phyloP scores from a whole-genome alignment of 2,113 vertebrate genomes.

The Lates calcarifer region DNA sequence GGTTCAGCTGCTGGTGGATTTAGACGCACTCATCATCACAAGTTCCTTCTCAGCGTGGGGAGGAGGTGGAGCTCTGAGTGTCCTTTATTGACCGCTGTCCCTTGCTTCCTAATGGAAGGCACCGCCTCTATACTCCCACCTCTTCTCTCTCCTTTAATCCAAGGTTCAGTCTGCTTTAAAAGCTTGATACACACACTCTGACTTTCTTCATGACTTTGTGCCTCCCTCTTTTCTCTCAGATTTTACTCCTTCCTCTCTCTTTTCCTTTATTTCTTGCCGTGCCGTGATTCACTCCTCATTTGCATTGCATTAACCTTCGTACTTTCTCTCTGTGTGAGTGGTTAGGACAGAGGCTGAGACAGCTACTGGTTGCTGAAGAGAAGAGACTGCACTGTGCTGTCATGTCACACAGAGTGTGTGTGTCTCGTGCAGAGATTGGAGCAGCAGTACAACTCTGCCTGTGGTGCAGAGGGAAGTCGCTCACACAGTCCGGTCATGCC shows the following conservation, averaged over 20 bases:
- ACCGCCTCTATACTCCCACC: constrained; percentile 31
- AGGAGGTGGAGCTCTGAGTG: constrained; percentile 71
- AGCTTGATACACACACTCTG: constrained; percentile 37
- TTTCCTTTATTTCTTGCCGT: background rate
- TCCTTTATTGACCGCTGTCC: constrained; percentile 77
- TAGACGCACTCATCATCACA: constrained; percentile 63
- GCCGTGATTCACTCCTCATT: constrained; percentile 40
- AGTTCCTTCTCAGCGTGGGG: constrained; percentile 64
- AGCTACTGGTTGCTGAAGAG: constrained; percentile 52
- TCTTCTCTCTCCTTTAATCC: constrained; percentile 41
- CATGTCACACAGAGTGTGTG: constrained; percentile 18
- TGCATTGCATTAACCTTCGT: constrained; percentile 42
- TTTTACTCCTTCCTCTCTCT: constrained; percentile 13
- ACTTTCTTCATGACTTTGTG: constrained; percentile 21
- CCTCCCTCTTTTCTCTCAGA: background rate
- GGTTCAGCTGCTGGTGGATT: constrained; percentile 67
- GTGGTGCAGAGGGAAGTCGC: constrained; percentile 48
- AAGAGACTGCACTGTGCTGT: constrained; percentile 39
- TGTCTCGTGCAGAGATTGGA: constrained; percentile 12
- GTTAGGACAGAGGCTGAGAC: constrained; percentile 28
- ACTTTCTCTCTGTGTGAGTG: constrained; percentile 28
- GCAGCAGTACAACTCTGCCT: constrained; percentile 32
- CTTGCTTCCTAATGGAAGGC: constrained; percentile 53
- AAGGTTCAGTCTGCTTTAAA: constrained; percentile 52
- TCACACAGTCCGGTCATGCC: constrained; percentile 28